Base-by-base conservation (phyloP, 2,113 vertebrate genomes). In the Epinephelus lanceolatus region DNA sequence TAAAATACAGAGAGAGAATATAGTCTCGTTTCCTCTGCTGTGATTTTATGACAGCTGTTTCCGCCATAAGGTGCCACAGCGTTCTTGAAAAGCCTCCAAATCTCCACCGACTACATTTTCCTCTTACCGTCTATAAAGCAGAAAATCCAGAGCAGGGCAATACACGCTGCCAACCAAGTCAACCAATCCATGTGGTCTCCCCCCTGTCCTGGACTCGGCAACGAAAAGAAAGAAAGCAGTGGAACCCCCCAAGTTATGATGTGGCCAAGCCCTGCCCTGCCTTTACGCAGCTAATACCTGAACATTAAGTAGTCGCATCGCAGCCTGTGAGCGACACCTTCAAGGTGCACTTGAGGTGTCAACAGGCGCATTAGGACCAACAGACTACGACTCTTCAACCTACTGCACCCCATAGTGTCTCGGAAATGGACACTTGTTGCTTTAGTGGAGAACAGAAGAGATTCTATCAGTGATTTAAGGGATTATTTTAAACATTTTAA, bases 101-200 rank as follows among this genome's bases (percentile, higher is more conserved):
- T 71, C 15, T 70, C 55, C n/a, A 33, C 25, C 5, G 27, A 60
- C 3, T n/a, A 56, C 5, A 40, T 59, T 51, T 70, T 42, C 33
- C 55, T 70, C 93, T 90, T 90, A 94, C 94, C 94, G 70, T 94
- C 93, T 85, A 94, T 94, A 45, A 94, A 94, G 81, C 94, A 94
- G 81, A 93, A 75, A 53, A 94, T 90, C 93, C 90, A 94, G 5
- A 93, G 92, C 56, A 93, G 71, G 70, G 87, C 87, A 78, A 92
- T 84, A 66, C 86, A 80, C 59, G 89, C 89, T 85, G 91, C 86
- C 82, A 92, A 57, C 61, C 25, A 92, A 65, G 92, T 94, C 83
- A 87, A 93, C 93, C 90, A 93, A 87, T 94, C 93, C 94, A 94
- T 94, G 89, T 79, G 49, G 88, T 40, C 89, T 87, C 81, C 77